A percentile compares a stretch with the other conserved stretches of the same genome.
Evolutionary conservation across 2,797 vertebrate species (phyloP).

Genomic region (Arrhamphus sclerolepis): DNA sequence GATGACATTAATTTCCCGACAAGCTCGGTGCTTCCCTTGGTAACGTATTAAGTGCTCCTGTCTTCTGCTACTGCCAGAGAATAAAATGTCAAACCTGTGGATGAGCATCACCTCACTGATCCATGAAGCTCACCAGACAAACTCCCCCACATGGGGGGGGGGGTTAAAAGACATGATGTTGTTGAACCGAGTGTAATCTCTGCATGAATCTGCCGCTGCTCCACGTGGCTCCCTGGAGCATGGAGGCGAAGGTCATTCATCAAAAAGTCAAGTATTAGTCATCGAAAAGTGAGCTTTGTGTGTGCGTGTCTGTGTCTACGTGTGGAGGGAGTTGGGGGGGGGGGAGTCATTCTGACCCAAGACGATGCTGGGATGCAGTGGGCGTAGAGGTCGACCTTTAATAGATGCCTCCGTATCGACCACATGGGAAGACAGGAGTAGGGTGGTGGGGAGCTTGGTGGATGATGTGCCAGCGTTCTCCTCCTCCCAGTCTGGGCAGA

Average conservation of each 20-base stretch:
- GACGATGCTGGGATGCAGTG: slow-evolving; percentile 29
- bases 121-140: slow-evolving; percentile 49
- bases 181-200: slow-evolving; percentile 48
- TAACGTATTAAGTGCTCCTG: slow-evolving; percentile 26
- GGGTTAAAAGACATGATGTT: slow-evolving; percentile 21
- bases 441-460: neutral
- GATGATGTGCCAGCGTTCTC: slow-evolving; percentile 12
- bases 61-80: slow-evolving; percentile 21
- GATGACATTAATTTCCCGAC: slow-evolving; percentile 39
- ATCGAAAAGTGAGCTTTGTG: slow-evolving; percentile 50
- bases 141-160: slow-evolving; percentile 4
- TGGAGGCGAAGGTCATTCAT: slow-evolving; percentile 63
- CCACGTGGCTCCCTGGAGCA: slow-evolving; percentile 39
- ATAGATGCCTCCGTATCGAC: slow-evolving; percentile 52
- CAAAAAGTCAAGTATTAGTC: slow-evolving; percentile 70
- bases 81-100: slow-evolving; percentile 63
- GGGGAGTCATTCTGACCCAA: slow-evolving; percentile 39
- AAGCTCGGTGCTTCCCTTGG: slow-evolving; percentile 16
- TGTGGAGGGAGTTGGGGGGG: neutral
- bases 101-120: slow-evolving; percentile 58
- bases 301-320: too few relatives aligned
- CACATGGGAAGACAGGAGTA: slow-evolving; percentile 7
- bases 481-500: slow-evolving; percentile 29
- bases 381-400: slow-evolving; percentile 36
- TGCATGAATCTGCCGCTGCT: slow-evolving; percentile 32